Conservation (phyloP, 2,888 invertebrate species). For the Auanema freiburgensis region DNA sequence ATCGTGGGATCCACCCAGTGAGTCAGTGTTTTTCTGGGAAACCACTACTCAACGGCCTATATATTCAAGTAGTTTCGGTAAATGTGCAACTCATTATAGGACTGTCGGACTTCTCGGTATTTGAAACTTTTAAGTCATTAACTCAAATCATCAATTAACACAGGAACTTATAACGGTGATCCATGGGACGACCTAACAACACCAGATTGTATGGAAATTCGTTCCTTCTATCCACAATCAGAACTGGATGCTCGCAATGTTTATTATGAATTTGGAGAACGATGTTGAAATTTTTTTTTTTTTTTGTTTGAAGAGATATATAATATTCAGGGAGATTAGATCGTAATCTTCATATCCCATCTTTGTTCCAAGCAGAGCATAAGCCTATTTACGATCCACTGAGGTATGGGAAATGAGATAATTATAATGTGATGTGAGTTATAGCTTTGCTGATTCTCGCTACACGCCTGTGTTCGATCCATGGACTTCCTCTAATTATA, state of each 20-base stretch:
- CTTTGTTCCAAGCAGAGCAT: slow-evolving; percentile 29
- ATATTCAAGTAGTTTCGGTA: slow-evolving; percentile 10
- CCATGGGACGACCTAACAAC: slow-evolving; percentile 43
- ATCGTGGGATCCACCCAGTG: too few species aligned
- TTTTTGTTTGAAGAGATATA: background rate
- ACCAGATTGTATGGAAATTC: slow-evolving; percentile 37
- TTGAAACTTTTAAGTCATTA: background rate
- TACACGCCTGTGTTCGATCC: slow-evolving; percentile 41
- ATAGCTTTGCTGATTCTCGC: slow-evolving; percentile 29
- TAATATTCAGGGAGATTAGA: slow-evolving; percentile 33
- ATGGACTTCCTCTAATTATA: slow-evolving; percentile 22
- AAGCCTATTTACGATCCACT: slow-evolving; percentile 40
- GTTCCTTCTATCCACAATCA: slow-evolving; percentile 24
- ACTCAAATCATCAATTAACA: background rate
- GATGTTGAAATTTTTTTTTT: slow-evolving; percentile 17
- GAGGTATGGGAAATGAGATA: slow-evolving; percentile 5
- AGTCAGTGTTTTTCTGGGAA: too few species aligned
- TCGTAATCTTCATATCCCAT: slow-evolving; percentile 23
- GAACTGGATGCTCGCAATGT: slow-evolving; percentile 26
- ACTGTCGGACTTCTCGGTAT: slow-evolving; percentile 37
- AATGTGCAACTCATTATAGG: slow-evolving; percentile 30
- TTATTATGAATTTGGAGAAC: slow-evolving; percentile 39
- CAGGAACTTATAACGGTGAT: slow-evolving; percentile 42
- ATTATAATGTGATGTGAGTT: background rate
- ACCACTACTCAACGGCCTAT: too few species aligned